Percentiles rank a stretch among this genome's conserved stretches.
Evolutionary conservation across 2,888 invertebrate species (phyloP).

Genomic region (Cryptops parisi): DNA sequence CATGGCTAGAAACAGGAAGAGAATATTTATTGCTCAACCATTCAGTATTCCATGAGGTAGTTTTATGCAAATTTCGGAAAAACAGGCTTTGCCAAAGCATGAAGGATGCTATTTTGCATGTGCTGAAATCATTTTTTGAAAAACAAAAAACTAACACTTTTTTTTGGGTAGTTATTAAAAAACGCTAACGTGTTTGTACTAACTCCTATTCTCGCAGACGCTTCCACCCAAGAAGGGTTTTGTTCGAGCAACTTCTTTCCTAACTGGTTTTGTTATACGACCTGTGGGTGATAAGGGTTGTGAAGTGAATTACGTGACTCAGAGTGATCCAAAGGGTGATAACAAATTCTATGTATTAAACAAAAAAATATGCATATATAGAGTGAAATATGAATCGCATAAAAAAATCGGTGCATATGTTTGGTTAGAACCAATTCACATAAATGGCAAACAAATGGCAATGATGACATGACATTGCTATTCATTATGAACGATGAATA

Average conservation of each 20-base stretch:
- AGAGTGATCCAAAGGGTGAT: constrained; percentile 72
- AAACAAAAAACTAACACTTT: constrained; percentile 1
- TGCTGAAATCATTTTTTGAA: neutral
- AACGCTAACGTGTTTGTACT: neutral
- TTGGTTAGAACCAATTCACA: too few relatives aligned
- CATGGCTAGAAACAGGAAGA: constrained; percentile 72
- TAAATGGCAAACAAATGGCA: too few relatives aligned
- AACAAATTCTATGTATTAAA: constrained; percentile 4
- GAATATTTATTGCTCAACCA: constrained; percentile 83
- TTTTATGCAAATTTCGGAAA: neutral
- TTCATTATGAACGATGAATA: too few relatives aligned
- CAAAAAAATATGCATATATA: too few relatives aligned
- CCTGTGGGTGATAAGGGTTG: constrained; percentile 44
- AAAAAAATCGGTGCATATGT: too few relatives aligned
- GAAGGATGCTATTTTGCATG: too few relatives aligned
- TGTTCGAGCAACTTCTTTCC: constrained; percentile 48
- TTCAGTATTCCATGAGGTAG: constrained; percentile 70
- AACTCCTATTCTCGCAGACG: constrained; percentile 25
- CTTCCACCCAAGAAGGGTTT: constrained; percentile 69
- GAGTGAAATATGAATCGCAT: too few relatives aligned
- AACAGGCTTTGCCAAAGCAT: neutral
- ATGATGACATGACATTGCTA: too few relatives aligned
- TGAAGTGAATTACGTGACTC: constrained; percentile 72
- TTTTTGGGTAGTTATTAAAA: neutral
- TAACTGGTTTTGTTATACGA: constrained; percentile 55